These are phyloP conservation scores for Hypotaenidia philippensis DNA, from an alignment of 2,797 vertebrate genomes.

Conservation along the genomic window DNA sequence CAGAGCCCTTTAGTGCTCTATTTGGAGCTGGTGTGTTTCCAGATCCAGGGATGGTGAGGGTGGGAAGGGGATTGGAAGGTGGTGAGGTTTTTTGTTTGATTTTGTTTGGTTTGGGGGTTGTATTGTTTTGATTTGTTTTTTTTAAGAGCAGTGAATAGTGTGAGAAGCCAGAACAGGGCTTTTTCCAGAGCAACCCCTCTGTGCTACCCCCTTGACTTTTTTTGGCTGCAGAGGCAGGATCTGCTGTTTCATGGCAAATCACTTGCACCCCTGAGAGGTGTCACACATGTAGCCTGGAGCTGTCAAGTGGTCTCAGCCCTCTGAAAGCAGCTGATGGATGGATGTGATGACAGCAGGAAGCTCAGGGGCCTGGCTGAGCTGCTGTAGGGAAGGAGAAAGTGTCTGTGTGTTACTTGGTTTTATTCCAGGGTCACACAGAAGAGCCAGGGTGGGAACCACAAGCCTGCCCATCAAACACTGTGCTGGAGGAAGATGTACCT, in stretches of 20 bases:
- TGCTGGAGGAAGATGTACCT: neutral
- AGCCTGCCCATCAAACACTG: accelerated
- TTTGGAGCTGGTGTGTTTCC: neutral
- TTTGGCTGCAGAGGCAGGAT: neutral
- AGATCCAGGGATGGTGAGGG: neutral
- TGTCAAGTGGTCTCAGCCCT: neutral
- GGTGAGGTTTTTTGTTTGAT: neutral
- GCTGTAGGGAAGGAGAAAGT: neutral
- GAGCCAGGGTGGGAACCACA: neutral
- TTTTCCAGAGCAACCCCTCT: neutral
- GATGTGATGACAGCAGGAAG: neutral
- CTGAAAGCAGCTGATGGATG: neutral
- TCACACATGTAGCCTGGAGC: neutral
- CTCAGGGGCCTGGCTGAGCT: neutral
- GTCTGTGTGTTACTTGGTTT: neutral
- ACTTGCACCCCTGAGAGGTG: neutral
- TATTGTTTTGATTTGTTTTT: too few species aligned
- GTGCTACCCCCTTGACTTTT: neutral
- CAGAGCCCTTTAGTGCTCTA: neutral
- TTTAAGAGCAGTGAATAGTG: neutral
- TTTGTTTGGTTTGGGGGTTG: neutral
- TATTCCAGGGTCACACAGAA: accelerated
- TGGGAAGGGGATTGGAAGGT: neutral
- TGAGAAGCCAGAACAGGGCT: neutral
- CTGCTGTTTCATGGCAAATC: neutral